Base-by-base conservation (phyloP, 2,797 vertebrate species). In the Acrossocheilus fasciatus region DNA sequence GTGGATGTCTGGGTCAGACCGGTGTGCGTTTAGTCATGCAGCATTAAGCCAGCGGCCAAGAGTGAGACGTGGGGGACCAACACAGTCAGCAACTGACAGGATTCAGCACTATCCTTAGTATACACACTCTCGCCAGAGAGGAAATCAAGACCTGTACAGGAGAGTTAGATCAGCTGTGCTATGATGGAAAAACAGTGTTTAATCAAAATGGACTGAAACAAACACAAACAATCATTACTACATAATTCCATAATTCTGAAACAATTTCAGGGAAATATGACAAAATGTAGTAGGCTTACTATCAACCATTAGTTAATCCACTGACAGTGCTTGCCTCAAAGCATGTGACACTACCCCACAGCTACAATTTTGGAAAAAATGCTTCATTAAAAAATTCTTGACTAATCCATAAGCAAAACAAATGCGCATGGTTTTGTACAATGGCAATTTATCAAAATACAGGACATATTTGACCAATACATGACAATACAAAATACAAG, bases 1-100 rank as follows among this genome's bases (percentile, higher is more conserved):
- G 72, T 87, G 84, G 76, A 66, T 43, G 47, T 75, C 82, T 86
- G 75, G 77, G 82, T 75, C 80, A 84, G 72, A 66, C 75, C 50
- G 45, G 69, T 83, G 57, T 79, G 64, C 57, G 57, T 88, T 87
- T 83, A 87, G 88, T 91, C 90, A 90, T 83, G 88, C 90, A 87
- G 86, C 89, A 74, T 81, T 54, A 36, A 2, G 73, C 74, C 87
- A 82, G 77, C 59, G 70, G 77, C 75, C 78, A 70, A 15, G 30
- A 69, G 70, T 66, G 47, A 43, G 62, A 70, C 68, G 23, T 41
- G 30, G 41, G 52, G 18, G 66, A 47, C 7, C 8, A n/a, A 26
- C 59, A 86, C 73, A 54, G 45, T 26, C 47, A 77, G 62, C 74
- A 23, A 47, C 66, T 30, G 82, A 68, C 73, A 82, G 34, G 73